Percentiles rank a stretch among this genome's conserved stretches.
Conservation (phyloP, 2,797 vertebrate species). For the Tiaroga cobitis region DNA sequence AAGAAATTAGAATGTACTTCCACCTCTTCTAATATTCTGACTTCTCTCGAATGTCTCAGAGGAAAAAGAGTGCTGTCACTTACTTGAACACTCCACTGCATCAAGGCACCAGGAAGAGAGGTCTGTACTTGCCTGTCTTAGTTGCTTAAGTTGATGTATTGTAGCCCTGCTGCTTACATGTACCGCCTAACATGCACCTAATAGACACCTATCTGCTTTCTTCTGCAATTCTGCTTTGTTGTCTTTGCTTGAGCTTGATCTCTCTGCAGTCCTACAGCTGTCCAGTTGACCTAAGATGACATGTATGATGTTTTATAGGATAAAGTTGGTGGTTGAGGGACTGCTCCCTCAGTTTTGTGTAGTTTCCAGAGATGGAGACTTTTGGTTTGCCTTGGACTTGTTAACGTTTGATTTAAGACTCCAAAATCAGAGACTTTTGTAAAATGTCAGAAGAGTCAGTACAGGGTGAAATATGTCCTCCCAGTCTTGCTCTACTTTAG, state of each 20-base stretch:
- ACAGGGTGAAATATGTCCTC: neutral
- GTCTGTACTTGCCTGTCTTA: slow-evolving; percentile 74
- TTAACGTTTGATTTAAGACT: neutral
- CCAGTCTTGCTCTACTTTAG: neutral
- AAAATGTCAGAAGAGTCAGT: neutral
- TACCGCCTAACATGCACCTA: slow-evolving; percentile 37
- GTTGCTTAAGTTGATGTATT: slow-evolving; percentile 36
- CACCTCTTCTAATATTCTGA: neutral
- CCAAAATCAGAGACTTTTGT: neutral
- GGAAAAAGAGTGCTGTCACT: slow-evolving; percentile 97
- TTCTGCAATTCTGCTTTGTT: slow-evolving; percentile 24
- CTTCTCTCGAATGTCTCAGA: slow-evolving; percentile 76
- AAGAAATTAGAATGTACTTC: neutral
- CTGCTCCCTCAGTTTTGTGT: neutral
- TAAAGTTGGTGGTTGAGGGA: slow-evolving; percentile 8
- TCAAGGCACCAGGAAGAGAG: slow-evolving; percentile 97
- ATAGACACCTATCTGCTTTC: slow-evolving; percentile 22
- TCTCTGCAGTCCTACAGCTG: neutral
- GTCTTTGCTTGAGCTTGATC: slow-evolving; percentile 13
- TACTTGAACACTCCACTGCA: slow-evolving; percentile 99
- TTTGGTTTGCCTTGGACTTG: neutral
- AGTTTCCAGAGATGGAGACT: neutral
- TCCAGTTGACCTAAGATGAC: neutral
- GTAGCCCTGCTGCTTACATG: slow-evolving; percentile 33
- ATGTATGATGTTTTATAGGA: neutral